Percentiles rank a stretch among this genome's conserved stretches.
Evolutionary conservation across 2,113 vertebrate species (phyloP).

Genomic region (Myrmophylax atrothorax): DNA sequence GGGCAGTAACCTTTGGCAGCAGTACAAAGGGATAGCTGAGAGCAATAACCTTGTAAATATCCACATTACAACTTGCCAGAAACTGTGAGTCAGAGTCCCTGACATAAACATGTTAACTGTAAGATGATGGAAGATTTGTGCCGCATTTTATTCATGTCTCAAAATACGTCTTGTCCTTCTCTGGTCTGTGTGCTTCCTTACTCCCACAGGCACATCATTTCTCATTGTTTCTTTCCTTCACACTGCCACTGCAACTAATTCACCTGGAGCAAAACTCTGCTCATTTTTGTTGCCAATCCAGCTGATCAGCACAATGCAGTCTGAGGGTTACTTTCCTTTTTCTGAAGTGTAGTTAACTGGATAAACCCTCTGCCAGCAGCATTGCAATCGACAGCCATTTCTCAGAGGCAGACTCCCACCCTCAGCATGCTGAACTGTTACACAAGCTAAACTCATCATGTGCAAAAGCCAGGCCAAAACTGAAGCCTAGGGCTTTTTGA

Average conservation of each 20-base stretch:
- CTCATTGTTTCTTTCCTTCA: background rate
- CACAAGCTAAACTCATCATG: background rate
- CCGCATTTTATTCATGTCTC: slow-evolving; percentile 20
- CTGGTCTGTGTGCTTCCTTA: background rate
- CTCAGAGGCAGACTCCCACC: background rate
- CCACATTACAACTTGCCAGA: slow-evolving; percentile 8
- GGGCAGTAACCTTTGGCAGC: background rate
- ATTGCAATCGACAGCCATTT: background rate
- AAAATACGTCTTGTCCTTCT: background rate
- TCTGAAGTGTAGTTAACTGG: background rate
- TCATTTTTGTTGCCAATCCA: slow-evolving; percentile 15
- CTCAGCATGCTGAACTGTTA: background rate
- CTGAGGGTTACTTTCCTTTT: background rate
- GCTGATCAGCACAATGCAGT: background rate
- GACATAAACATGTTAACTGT: background rate
- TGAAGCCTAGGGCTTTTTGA: background rate
- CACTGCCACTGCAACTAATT: background rate
- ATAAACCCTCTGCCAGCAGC: slow-evolving; percentile 4
- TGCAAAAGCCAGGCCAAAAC: background rate
- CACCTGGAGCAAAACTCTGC: slow-evolving; percentile 23
- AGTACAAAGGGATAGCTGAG: background rate
- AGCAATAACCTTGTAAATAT: slow-evolving; percentile 38
- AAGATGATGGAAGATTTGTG: slow-evolving; percentile 6
- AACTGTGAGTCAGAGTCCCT: background rate
- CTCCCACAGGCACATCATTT: background rate